Percentiles rank a stretch among this genome's conserved stretches.
Evolutionary conservation across 1,140 invertebrate species (phyloP).

Genomic region (Trichonephila clavipes): DNA sequence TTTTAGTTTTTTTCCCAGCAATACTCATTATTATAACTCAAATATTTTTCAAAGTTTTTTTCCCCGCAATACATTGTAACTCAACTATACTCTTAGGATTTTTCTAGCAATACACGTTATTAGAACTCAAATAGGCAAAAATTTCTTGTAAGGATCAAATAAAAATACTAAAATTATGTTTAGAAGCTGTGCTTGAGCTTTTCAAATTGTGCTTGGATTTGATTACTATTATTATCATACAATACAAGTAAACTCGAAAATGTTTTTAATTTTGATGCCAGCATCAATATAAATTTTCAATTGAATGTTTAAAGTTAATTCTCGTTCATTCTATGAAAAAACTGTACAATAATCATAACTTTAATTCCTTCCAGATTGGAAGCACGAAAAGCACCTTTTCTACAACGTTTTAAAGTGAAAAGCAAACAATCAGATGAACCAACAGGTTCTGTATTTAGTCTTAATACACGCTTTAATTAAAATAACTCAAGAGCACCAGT

Average conservation of each 20-base stretch:
- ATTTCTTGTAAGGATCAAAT: too few species aligned
- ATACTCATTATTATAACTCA: too few species aligned
- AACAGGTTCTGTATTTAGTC: too few species aligned
- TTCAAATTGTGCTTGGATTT: background rate
- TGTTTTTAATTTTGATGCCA: slow-evolving; percentile 5
- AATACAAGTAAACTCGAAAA: background rate
- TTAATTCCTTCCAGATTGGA: slow-evolving; percentile 8
- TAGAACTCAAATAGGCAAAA: too few species aligned
- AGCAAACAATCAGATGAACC: background rate
- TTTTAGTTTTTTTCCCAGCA: too few species aligned
- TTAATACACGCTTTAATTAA: too few species aligned
- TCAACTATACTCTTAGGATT: too few species aligned
- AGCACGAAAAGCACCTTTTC: slow-evolving; percentile 55
- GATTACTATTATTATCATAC: background rate
- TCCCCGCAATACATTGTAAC: too few species aligned
- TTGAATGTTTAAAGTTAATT: background rate
- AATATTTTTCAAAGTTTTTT: too few species aligned
- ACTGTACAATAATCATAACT: slow-evolving; percentile 21
- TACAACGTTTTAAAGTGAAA: background rate
- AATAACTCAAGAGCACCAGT: too few species aligned
- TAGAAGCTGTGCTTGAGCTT: background rate
- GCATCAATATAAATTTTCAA: slow-evolving; percentile 26
- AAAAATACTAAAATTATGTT: too few species aligned
- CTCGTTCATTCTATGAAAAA: background rate
- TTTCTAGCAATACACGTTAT: too few species aligned